Base-by-base conservation (phyloP, 2,797 vertebrate species). In the Loris lydekkerianus region DNA sequence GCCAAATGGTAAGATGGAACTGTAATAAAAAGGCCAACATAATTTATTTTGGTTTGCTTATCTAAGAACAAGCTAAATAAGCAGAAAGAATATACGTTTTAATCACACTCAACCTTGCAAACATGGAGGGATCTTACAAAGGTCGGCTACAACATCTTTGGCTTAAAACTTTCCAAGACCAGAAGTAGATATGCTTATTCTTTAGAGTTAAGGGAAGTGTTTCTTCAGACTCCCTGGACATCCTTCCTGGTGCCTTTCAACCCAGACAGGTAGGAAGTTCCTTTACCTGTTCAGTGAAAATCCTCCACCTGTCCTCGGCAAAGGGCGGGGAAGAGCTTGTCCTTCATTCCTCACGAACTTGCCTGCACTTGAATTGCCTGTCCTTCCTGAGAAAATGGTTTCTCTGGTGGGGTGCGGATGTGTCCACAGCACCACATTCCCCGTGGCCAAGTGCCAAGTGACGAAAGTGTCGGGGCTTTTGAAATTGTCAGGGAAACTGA, bases 401-500 rank as follows among this genome's bases (percentile, higher is more conserved):
- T 76, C 83, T 80, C 92, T 69, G 40, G 75, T 75, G 75, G 76
- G 89, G 88, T 91, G 92, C n/a, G 43, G 73, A 69, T 96, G 91
- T 97, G 96, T 97, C 97, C 97, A 85, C 43, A 89, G 96, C 80
- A 82, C 96, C 72, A 70, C 72, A 70, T 94, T 95, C 95, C 58
- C 73, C 3, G 15, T 96, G 97, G 97, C 97, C 86, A 86, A 85
- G 92, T 85, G 97, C 97, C 97, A 98, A 97, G 97, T 96, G 96
- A 98, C 96, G 86, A 97, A 97, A 97, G 97, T 97, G 97, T 96
- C 96, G 86, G 96, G 83, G 93, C 97, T 96, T 98, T 98, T 97
- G 97, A 98, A 98, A 98, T 97, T 96, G 97, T 98, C 97, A 97
- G 96, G 84, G 97, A 96, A 96, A 96, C 97, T 97, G 97, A 97